Conservation (phyloP, 2,888 invertebrate genomes). For the Tipula helvola region DNA sequence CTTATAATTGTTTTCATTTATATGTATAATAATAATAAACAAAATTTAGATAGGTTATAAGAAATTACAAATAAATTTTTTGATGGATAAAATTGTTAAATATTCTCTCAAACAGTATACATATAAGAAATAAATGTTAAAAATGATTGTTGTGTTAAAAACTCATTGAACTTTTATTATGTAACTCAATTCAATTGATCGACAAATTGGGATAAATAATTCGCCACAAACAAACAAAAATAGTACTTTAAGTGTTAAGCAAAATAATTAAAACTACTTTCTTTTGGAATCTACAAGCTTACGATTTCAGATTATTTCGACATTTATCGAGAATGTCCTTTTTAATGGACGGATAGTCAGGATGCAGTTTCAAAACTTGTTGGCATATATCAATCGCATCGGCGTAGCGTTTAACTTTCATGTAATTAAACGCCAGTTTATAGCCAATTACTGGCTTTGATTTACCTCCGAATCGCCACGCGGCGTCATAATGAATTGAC, state of each 20-base stretch:
- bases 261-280: no score
- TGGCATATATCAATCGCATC: conserved; percentile 88
- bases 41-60: background rate
- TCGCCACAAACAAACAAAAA: no score
- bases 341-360: conserved; percentile 80
- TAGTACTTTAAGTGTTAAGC: no score
- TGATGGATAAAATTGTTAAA: background rate
- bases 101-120: background rate
- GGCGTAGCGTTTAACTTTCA: conserved; percentile 78
- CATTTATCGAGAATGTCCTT: conserved; percentile 92
- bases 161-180: background rate
- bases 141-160: background rate
- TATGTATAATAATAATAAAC: background rate
- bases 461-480: conserved; percentile 75
- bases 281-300: conserved; percentile 13
- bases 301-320: conserved; percentile 59
- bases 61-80: background rate
- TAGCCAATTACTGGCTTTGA: conserved; percentile 79
- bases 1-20: conserved; percentile 40
- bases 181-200: background rate
- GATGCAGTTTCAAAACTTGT: conserved; percentile 64
- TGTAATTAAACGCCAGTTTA: conserved; percentile 80
- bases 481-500: conserved; percentile 61
- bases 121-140: background rate
- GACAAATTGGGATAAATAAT: background rate